A percentile compares a stretch with the other conserved stretches of the same genome.
Conservation (phyloP, 2,888 invertebrate species). For the Eristalis pertinax region DNA sequence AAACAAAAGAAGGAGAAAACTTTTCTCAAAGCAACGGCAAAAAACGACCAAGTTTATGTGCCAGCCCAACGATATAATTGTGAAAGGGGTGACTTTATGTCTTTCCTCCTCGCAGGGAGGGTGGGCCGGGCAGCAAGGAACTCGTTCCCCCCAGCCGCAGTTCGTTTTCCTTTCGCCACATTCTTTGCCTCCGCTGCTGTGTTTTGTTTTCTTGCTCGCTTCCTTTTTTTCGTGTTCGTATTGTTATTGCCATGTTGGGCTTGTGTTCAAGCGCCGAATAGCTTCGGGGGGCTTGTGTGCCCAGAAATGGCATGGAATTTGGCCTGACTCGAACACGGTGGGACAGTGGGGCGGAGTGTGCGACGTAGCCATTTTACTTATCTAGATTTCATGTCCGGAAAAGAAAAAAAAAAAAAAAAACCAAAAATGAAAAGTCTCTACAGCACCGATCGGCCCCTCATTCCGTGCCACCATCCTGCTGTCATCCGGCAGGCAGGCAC, state of each 20-base stretch:
- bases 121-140: too few relatives aligned
- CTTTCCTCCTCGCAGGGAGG: slow-evolving; percentile 15
- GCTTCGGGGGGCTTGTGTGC: slow-evolving; percentile 11
- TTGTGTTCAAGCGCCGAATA: slow-evolving; percentile 24
- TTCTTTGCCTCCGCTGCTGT: background rate
- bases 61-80: slow-evolving; percentile 46
- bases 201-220: background rate
- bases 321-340: background rate
- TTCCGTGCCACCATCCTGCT: background rate
- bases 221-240: background rate
- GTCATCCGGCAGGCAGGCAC: too few relatives aligned
- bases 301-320: slow-evolving; percentile 33
- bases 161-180: background rate
- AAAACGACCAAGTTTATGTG: background rate
- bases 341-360: background rate
- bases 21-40: slow-evolving; percentile 6
- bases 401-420: slow-evolving; percentile 39
- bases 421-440: slow-evolving; percentile 46
- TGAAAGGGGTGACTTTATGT: slow-evolving; percentile 63
- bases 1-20: slow-evolving; percentile 1
- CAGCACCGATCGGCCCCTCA: background rate
- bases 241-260: slow-evolving; percentile 39
- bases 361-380: slow-evolving; percentile 48
- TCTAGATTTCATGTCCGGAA: slow-evolving; percentile 58
- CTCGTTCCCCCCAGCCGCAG: too few relatives aligned